Base-by-base conservation (phyloP, 2,888 invertebrate genomes). In the Marronus borbonicus region DNA sequence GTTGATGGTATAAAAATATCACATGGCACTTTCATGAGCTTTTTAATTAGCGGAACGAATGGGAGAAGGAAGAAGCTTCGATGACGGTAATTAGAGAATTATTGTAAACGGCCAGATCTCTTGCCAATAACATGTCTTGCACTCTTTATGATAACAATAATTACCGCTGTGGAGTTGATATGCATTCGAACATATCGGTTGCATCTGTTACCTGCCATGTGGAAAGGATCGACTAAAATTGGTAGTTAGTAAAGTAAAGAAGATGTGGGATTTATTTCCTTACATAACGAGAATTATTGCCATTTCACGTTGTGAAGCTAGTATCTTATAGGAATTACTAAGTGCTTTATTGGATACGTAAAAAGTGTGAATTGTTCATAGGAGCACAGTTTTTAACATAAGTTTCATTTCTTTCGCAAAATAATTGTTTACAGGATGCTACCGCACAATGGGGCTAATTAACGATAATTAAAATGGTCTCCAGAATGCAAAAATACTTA, bases 1-100 rank as follows among this genome's bases (percentile, higher is more conserved):
- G 64, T 50, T 68, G 76, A 76, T 49, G 66, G 76, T 55, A 76
- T 76, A 76, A 76, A 76, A 76, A 76, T 76, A 76, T 76, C 76
- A 76, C 76, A 68, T 76, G 76, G 76, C 72, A 74, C 49, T 74
- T 74, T 74, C 72, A 74, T 60, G 72, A 74, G 72, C 44, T 74
- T 74, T 74, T 74, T 74, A 74, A 74, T 74, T 74, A 74, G 72
- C 72, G 39, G 60, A 62, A 39, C 24, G 60, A 12, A 74, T 20
- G 44, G 70, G 58, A 20, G 28, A 60, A 44, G 49, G 68, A 28
- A 49, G 68, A 60, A 74, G 55, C 44, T 39, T 12, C 24, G 62
- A 74, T 74, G 72, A 74, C 60, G 72, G 60, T 74, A 74, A 74
- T 74, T 74, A 74, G 60, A 74, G 60, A 74, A 60, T 74, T 74